phyloP scores from a whole-genome alignment of 2,888 invertebrate species.

The Philereme vetulata region DNA sequence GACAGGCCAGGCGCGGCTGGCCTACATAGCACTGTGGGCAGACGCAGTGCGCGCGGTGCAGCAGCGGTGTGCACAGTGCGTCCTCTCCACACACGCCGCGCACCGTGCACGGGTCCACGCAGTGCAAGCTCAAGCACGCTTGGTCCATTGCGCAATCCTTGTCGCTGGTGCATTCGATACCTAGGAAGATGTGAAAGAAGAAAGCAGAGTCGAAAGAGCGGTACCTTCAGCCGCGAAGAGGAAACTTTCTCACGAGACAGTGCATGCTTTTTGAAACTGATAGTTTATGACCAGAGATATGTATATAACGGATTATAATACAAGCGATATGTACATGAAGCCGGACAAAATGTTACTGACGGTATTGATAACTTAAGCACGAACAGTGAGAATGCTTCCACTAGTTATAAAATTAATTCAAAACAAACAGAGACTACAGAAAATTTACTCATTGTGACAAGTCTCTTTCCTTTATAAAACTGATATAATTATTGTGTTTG shows the following conservation, averaged over 20 bases:
- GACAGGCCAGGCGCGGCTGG: conserved; percentile 90
- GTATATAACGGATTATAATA: conserved; percentile 81
- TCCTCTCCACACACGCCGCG: conserved; percentile 95
- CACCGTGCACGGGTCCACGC: conserved; percentile 95
- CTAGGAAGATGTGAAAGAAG: conserved; percentile 86
- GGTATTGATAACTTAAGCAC: conserved; percentile 79
- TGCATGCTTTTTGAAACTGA: conserved; percentile 86
- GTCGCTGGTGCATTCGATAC: conserved; percentile 95
- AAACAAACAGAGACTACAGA: conserved; percentile 42
- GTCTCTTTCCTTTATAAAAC: conserved; percentile 5
- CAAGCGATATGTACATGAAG: conserved; percentile 87
- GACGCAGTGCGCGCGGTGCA: conserved; percentile 93
- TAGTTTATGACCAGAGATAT: conserved; percentile 81
- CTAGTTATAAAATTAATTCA: conserved; percentile 50
- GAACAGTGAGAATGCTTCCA: conserved; percentile 85
- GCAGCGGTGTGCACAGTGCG: conserved; percentile 92
- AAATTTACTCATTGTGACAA: conserved; percentile 15
- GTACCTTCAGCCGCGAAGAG: conserved; percentile 94
- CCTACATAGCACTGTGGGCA: conserved; percentile 95
- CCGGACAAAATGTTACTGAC: conserved; percentile 82
- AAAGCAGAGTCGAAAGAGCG: conserved; percentile 88
- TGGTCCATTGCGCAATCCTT: conserved; percentile 96
- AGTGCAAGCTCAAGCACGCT: conserved; percentile 95
- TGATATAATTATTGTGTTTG: conserved; percentile 6
- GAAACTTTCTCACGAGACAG: conserved; percentile 91